These are phyloP conservation scores for Cyprinodon tularosa DNA, from an alignment of 2,113 vertebrate species.

Conservation along the genomic window DNA sequence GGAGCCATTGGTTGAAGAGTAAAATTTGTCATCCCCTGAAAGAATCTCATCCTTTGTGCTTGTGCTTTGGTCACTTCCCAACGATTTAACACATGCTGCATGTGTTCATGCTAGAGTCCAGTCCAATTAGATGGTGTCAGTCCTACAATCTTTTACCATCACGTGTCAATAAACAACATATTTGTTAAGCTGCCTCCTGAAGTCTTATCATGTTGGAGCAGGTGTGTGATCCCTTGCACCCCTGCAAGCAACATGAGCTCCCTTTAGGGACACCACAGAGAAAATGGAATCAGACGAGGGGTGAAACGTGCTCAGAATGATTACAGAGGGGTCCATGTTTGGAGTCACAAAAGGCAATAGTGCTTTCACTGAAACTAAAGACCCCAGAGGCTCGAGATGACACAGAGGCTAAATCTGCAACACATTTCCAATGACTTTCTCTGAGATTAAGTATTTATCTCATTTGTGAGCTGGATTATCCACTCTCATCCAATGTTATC, in stretches of 20 bases:
- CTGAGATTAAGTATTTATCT: conserved; percentile 16
- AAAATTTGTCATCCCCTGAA: conserved; percentile 15
- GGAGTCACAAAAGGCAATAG: neutral
- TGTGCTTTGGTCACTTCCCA: conserved; percentile 8
- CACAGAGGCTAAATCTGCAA: neutral
- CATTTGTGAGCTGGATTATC: conserved; percentile 17
- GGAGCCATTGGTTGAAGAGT: conserved; percentile 8
- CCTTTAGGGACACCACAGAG: conserved; percentile 32
- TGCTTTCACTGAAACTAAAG: neutral
- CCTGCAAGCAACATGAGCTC: conserved; percentile 42
- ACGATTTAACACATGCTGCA: conserved; percentile 7
- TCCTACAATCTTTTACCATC: conserved; percentile 13
- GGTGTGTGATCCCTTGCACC: conserved; percentile 27
- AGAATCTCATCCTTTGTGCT: conserved; percentile 19
- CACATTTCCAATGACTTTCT: neutral
- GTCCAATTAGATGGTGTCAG: conserved; percentile 37
- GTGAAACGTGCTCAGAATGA: conserved; percentile 39
- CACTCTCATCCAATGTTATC: conserved; percentile 6
- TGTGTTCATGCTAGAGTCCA: conserved; percentile 21
- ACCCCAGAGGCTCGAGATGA: conserved; percentile 8
- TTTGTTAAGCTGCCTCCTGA: conserved; percentile 20
- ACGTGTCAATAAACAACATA: conserved; percentile 36
- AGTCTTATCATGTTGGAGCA: conserved; percentile 20
- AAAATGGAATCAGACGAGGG: conserved; percentile 40
- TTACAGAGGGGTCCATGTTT: conserved; percentile 6